These are phyloP conservation scores for Lasioglossum villosulum DNA, from an alignment of 2,888 invertebrate genomes.

Conservation along the genomic window DNA sequence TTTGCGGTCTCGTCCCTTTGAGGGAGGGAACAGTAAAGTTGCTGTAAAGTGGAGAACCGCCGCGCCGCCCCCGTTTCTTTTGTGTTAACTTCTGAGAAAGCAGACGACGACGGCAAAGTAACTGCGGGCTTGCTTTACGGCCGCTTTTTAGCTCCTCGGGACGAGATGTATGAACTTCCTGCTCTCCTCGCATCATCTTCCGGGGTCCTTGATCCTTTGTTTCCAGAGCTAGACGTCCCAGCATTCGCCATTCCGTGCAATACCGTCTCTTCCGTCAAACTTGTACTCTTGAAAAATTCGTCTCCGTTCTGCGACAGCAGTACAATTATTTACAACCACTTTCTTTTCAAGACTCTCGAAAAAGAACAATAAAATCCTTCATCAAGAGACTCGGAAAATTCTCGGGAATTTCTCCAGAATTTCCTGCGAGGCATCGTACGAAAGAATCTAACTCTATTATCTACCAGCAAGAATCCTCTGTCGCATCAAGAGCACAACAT, in stretches of 20 bases:
- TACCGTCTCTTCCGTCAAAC: background rate
- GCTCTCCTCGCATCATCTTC: slow-evolving; percentile 3
- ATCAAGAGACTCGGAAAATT: background rate
- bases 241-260: background rate
- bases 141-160: slow-evolving; percentile 8
- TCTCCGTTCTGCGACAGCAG: background rate
- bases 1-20: slow-evolving; percentile 7
- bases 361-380: background rate
- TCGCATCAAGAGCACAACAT: background rate
- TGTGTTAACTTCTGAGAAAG: slow-evolving; percentile 14
- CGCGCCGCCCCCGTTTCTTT: slow-evolving; percentile 9
- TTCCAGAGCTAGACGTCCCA: background rate
- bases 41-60: slow-evolving; percentile 16
- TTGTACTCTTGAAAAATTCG: background rate
- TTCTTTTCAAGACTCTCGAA: background rate
- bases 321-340: background rate
- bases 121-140: slow-evolving; percentile 12
- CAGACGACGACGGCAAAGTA: slow-evolving; percentile 2
- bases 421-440: background rate
- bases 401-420: background rate
- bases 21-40: slow-evolving; percentile 6
- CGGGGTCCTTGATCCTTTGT: background rate
- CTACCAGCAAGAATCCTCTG: background rate
- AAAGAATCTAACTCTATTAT: background rate
- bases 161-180: slow-evolving; percentile 15